These are phyloP conservation scores for Mionectes macconnelli DNA, from an alignment of 2,113 vertebrate species.

Conservation along the genomic window DNA sequence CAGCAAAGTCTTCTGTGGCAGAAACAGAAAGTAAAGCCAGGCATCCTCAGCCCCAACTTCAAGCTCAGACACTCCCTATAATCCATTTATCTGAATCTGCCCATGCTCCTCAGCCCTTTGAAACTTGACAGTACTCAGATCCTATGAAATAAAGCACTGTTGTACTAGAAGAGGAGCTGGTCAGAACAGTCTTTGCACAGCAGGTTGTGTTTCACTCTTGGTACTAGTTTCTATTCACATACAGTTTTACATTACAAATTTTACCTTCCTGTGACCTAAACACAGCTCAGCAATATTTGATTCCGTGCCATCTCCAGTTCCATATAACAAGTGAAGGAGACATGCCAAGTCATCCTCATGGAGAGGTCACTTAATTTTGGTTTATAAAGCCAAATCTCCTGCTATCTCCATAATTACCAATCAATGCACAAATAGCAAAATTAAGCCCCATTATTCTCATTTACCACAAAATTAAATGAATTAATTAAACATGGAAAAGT, in stretches of 20 bases:
- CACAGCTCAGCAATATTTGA: neutral
- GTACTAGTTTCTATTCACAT: neutral
- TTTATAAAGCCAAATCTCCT: constrained; percentile 68
- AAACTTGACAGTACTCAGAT: neutral
- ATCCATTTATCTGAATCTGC: neutral
- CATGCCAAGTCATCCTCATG: constrained; percentile 36
- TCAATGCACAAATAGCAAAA: constrained; percentile 79
- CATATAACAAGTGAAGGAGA: neutral
- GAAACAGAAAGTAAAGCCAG: neutral
- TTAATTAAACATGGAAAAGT: constrained; percentile 76
- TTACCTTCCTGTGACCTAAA: neutral
- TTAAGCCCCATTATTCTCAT: constrained; percentile 78
- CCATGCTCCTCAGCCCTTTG: neutral
- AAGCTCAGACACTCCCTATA: neutral
- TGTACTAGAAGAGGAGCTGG: neutral
- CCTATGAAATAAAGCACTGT: neutral
- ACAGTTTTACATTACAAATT: neutral
- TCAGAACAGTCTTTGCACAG: neutral
- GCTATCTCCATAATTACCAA: constrained; percentile 68
- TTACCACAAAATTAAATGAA: constrained; percentile 78
- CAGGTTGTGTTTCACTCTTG: neutral
- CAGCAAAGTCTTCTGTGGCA: neutral
- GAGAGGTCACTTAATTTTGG: constrained; percentile 70
- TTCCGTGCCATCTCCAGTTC: neutral
- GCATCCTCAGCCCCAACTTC: neutral